These are phyloP conservation scores for Dryas iulia DNA, from an alignment of 1,140 invertebrate species.

Conservation along the genomic window DNA sequence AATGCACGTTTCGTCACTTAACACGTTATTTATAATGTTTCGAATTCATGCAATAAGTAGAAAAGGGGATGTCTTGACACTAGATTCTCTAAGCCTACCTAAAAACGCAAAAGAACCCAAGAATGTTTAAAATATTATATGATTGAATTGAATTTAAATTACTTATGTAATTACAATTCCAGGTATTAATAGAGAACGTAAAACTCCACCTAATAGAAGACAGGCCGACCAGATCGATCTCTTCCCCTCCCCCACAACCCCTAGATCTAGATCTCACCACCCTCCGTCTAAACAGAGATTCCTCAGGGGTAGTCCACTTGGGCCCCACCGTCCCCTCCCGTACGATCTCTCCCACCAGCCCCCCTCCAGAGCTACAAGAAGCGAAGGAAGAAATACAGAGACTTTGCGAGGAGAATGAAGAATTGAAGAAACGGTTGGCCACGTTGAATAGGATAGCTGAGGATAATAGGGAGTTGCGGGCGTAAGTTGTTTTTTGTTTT, in stretches of 20 bases:
- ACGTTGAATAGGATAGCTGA: conserved; percentile 64
- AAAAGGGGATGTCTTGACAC: no score
- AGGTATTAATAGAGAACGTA: conserved; percentile 86
- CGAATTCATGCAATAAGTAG: no score
- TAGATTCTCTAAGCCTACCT: no score
- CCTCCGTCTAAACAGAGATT: conserved; percentile 84
- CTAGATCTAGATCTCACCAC: conserved; percentile 88
- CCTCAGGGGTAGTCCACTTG: conserved; percentile 87
- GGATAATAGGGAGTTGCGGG: conserved; percentile 69
- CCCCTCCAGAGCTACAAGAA: conserved; percentile 49
- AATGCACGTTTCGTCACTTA: no score
- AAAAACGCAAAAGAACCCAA: no score
- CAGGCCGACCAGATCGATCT: conserved; percentile 88
- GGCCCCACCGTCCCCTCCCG: conserved; percentile 78
- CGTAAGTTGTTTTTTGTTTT: conserved; percentile 49
- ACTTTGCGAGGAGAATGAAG: conserved; percentile 66
- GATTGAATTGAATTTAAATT: no score
- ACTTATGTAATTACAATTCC: conserved; percentile 24
- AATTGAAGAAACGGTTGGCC: conserved; percentile 55
- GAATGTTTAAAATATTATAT: no score
- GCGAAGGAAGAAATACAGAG: conserved; percentile 54
- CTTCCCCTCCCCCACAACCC: conserved; percentile 90
- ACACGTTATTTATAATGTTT: no score
- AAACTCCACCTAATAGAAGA: conserved; percentile 87
- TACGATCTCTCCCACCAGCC: conserved; percentile 49